Conservation (phyloP, 2,797 vertebrate species). For the Rachycentron canadum region DNA sequence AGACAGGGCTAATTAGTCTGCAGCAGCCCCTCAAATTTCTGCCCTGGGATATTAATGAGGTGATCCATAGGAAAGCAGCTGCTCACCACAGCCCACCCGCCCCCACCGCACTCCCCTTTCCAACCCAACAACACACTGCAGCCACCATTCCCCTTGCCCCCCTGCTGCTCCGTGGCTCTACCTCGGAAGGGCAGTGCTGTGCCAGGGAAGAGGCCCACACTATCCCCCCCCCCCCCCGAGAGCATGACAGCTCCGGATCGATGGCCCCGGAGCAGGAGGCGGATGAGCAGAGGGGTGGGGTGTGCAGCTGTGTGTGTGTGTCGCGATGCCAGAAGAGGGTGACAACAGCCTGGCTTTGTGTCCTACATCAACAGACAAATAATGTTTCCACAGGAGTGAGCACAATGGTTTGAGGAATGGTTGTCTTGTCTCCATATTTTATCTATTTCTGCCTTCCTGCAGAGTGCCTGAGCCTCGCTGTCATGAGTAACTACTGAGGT, state of each 20-base stretch:
- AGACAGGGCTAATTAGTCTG: conserved; percentile 86
- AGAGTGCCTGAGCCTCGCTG: conserved; percentile 47
- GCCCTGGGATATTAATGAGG: conserved; percentile 85
- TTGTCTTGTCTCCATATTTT: conserved; percentile 66
- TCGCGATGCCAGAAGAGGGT: conserved; percentile 81
- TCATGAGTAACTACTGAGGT: conserved; percentile 64
- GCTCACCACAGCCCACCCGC: conserved; percentile 58
- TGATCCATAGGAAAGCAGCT: conserved; percentile 84
- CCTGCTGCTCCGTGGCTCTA: conserved; percentile 57
- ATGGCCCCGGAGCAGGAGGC: conserved; percentile 71
- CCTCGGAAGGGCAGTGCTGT: conserved; percentile 68
- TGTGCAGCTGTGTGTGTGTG: conserved; percentile 74
- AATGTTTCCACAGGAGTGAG: conserved; percentile 60
- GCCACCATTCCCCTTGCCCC: conserved; percentile 51
- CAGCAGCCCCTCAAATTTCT: conserved; percentile 83
- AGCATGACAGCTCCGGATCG: conserved; percentile 75
- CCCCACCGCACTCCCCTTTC: conserved; percentile 20
- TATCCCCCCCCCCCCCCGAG: conserved; percentile 54
- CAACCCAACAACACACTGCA: conserved; percentile 54
- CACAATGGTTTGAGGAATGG: conserved; percentile 68
- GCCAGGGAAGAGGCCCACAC: conserved; percentile 66
- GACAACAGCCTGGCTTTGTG: conserved; percentile 75
- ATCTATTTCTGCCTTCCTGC: conserved; percentile 60
- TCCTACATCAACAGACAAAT: conserved; percentile 75
- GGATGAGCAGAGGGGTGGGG: conserved; percentile 61